Conservation (phyloP, 2,888 invertebrate species). For the Antitype chi region DNA sequence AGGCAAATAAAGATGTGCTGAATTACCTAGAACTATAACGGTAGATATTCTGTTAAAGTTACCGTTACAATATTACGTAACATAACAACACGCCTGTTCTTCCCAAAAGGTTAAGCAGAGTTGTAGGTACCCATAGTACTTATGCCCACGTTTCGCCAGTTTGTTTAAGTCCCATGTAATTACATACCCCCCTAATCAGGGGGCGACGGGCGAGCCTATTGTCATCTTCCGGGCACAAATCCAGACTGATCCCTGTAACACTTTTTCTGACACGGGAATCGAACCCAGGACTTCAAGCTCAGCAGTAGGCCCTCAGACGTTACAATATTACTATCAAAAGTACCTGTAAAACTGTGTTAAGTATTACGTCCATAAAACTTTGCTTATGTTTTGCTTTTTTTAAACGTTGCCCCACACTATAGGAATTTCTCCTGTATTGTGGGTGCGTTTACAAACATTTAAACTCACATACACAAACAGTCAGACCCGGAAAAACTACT, state of each 20-base stretch:
- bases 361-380: background rate
- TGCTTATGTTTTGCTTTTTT: background rate
- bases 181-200: no score
- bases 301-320: background rate
- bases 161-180: background rate
- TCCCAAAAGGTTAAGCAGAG: background rate
- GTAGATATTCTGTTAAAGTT: background rate
- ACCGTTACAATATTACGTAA: background rate
- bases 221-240: background rate
- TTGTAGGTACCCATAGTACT: background rate
- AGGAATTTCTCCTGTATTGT: background rate
- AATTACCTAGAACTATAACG: background rate
- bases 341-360: background rate
- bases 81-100: background rate
- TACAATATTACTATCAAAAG: background rate
- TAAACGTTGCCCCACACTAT: rapidly evolving
- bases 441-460: background rate
- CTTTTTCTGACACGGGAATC: background rate
- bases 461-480: background rate
- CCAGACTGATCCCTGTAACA: background rate
- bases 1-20: conserved; percentile 3
- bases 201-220: background rate
- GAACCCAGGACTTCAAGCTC: background rate
- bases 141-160: background rate
- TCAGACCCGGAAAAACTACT: background rate